A percentile compares a stretch with the other conserved stretches of the same genome.
Evolutionary conservation across 2,797 vertebrate genomes (phyloP).

Genomic region (Phylloscopus collybita): DNA sequence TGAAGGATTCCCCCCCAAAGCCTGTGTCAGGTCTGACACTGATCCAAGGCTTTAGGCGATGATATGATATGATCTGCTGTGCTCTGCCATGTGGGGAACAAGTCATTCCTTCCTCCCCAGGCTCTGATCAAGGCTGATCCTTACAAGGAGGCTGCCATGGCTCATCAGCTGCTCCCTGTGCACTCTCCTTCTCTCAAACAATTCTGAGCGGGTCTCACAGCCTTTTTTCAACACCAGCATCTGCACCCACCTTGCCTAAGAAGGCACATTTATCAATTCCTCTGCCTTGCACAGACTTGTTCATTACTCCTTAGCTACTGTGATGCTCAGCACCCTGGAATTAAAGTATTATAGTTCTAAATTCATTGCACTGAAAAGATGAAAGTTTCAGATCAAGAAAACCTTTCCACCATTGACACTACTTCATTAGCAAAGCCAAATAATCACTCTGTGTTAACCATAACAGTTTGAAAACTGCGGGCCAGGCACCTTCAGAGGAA

Average conservation of each 20-base stretch:
- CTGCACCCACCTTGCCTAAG: background rate
- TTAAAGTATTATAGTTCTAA: background rate
- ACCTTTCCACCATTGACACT: background rate
- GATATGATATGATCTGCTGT: background rate
- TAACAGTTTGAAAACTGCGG: constrained; percentile 8
- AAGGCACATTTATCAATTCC: background rate
- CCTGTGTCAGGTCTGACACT: background rate
- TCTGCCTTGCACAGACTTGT: background rate
- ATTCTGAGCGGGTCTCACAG: background rate
- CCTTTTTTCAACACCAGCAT: background rate
- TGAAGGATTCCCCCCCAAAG: background rate
- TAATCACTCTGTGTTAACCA: background rate
- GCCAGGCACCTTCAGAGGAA: background rate
- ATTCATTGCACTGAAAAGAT: background rate
- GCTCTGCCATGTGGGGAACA: background rate
- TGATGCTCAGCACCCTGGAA: background rate
- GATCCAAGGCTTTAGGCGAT: background rate
- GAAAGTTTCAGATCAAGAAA: background rate
- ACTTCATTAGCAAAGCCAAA: constrained; percentile 11
- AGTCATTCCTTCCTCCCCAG: background rate
- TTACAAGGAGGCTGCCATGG: background rate
- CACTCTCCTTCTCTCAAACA: background rate
- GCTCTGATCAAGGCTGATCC: background rate
- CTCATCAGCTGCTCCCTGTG: background rate
- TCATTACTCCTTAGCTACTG: background rate